Percentiles rank a stretch among this genome's conserved stretches.
phyloP scores from a whole-genome alignment of 2,113 vertebrate genomes.

The Caranx ignobilis region DNA sequence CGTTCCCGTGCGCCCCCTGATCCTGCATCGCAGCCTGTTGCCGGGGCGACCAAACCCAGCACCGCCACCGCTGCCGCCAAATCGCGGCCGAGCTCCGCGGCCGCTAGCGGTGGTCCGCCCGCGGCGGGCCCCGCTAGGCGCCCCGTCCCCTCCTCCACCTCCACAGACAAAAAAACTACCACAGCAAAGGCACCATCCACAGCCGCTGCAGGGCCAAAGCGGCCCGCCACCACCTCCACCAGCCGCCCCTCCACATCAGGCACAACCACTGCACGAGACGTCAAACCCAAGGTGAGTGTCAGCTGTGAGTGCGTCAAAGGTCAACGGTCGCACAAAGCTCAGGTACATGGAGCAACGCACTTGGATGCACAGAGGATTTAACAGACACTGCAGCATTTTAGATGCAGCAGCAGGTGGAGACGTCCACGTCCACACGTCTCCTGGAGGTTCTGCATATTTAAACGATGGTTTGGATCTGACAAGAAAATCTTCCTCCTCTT shows the following conservation, averaged over 20 bases:
- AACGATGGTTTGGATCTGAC: neutral
- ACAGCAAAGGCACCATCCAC: constrained; percentile 80
- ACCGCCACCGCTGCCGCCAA: constrained; percentile 78
- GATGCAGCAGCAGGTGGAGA: too few species aligned
- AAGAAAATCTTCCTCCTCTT: too few species aligned
- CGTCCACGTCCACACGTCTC: neutral
- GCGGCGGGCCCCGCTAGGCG: constrained; percentile 81
- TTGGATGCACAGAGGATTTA: neutral
- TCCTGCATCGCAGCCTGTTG: constrained; percentile 81
- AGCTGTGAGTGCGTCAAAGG: neutral
- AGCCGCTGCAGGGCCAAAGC: constrained; percentile 75
- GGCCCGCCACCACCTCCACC: constrained; percentile 57
- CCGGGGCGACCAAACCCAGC: constrained; percentile 82
- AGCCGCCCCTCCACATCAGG: constrained; percentile 65
- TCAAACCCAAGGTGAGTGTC: constrained; percentile 91
- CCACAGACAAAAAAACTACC: constrained; percentile 86
- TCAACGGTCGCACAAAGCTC: neutral
- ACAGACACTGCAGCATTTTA: neutral
- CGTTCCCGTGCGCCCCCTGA: constrained; percentile 59
- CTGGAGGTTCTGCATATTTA: neutral
- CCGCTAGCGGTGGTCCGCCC: constrained; percentile 56
- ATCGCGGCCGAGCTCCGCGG: constrained; percentile 76
- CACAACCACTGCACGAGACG: constrained; percentile 62
- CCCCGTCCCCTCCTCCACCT: constrained; percentile 77
- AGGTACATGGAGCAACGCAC: neutral